Conservation (phyloP, 1,140 invertebrate genomes). For the Saccostrea echinata region DNA sequence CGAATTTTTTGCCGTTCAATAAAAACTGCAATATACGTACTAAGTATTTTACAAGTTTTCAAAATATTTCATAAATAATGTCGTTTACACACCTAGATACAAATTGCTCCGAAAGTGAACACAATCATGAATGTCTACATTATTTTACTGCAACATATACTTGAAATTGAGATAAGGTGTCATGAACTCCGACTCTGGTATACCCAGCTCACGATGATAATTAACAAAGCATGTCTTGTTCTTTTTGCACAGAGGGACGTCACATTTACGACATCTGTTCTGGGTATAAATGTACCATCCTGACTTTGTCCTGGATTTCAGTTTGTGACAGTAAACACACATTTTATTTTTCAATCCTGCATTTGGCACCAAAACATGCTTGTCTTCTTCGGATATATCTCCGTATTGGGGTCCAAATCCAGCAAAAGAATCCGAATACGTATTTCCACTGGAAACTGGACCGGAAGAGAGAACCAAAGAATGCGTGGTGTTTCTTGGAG, state of each 20-base stretch:
- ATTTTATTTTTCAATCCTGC: conserved; percentile 36
- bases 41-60: too few relatives aligned
- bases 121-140: not conserved
- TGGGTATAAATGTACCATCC: conserved; percentile 56
- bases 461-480: not conserved
- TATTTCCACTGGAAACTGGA: not conserved
- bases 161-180: conserved; percentile 15
- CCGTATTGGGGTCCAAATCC: not conserved
- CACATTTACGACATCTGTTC: conserved; percentile 45
- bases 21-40: too few relatives aligned
- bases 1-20: too few relatives aligned
- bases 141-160: not conserved
- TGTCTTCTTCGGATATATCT: not conserved
- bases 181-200: conserved; percentile 14
- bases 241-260: conserved; percentile 50
- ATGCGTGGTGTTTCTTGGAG: not conserved
- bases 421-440: not conserved
- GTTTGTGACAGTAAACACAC: conserved; percentile 48
- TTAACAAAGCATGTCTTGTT: conserved; percentile 43
- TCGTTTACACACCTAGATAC: too few relatives aligned
- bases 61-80: too few relatives aligned
- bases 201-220: conserved; percentile 42
- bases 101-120: too few relatives aligned
- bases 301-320: conserved; percentile 50
- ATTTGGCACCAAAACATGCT: not conserved